These are phyloP conservation scores for Himalopsyche kuldschensis DNA, from an alignment of 2,888 invertebrate species.

Conservation along the genomic window DNA sequence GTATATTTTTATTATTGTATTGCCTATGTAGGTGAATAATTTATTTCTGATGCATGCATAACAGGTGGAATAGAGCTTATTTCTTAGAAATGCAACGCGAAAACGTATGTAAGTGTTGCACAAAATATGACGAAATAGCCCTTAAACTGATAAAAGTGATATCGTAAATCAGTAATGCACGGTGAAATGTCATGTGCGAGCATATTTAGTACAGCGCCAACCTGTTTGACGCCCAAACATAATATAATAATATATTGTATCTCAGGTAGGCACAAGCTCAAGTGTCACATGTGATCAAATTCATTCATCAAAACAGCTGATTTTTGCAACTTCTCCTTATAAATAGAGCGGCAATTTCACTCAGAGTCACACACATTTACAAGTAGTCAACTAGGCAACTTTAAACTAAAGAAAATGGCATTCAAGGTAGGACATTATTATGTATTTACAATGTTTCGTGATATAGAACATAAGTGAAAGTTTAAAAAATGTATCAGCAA, in stretches of 20 bases:
- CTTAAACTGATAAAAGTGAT: background rate
- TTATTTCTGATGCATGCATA: background rate
- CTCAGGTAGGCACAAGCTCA: background rate
- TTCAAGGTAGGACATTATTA: background rate
- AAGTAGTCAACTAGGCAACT: background rate
- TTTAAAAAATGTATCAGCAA: too few relatives aligned
- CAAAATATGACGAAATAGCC: background rate
- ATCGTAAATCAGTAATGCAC: background rate
- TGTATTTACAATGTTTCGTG: too few relatives aligned
- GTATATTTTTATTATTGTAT: too few relatives aligned
- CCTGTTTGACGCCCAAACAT: background rate
- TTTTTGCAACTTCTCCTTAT: background rate
- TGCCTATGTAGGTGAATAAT: too few relatives aligned
- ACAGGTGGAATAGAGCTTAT: background rate
- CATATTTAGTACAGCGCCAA: background rate
- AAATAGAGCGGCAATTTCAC: background rate
- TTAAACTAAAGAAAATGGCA: background rate
- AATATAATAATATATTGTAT: background rate
- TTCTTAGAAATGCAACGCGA: background rate
- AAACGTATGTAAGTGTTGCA: background rate
- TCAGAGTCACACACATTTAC: background rate
- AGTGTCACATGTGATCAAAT: background rate
- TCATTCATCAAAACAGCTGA: conserved; percentile 6
- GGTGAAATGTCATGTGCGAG: background rate
- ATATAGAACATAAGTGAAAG: too few relatives aligned